Percentiles rank a stretch among this genome's conserved stretches.
phyloP scores from a whole-genome alignment of 2,888 invertebrate genomes.

The Pharmacophagus antenor region DNA sequence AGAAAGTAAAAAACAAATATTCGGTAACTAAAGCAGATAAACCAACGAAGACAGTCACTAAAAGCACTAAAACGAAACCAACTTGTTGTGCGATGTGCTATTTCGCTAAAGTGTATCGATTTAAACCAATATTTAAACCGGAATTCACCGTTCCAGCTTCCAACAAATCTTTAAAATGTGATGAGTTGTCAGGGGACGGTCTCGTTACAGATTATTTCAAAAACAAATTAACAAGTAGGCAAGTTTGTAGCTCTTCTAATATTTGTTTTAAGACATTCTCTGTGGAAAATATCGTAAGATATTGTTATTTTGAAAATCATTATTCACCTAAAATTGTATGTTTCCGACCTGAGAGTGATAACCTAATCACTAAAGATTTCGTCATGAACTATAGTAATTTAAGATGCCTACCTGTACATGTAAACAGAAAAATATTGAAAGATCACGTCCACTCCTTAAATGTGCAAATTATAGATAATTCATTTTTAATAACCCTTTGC shows the following conservation, averaged over 20 bases:
- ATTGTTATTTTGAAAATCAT: slow-evolving; percentile 12
- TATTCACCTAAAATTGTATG: slow-evolving; percentile 13
- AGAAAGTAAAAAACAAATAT: slow-evolving; percentile 11
- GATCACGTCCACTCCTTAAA: neutral
- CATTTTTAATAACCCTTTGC: slow-evolving; percentile 8
- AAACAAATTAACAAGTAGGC: slow-evolving; percentile 11
- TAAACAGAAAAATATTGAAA: slow-evolving; percentile 8
- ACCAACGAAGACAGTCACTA: slow-evolving; percentile 7
- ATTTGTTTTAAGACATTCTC: slow-evolving; percentile 12
- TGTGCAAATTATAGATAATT: neutral
- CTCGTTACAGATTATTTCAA: neutral
- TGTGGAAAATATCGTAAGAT: slow-evolving; percentile 5
- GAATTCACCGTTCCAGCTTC: neutral
- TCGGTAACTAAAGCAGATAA: slow-evolving; percentile 4
- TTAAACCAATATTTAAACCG: slow-evolving; percentile 4
- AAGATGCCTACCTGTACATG: neutral
- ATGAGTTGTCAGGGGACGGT: neutral
- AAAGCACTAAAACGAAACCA: slow-evolving; percentile 22
- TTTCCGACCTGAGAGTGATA: neutral
- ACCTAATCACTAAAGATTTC: slow-evolving; percentile 13
- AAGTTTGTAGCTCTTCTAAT: slow-evolving; percentile 10
- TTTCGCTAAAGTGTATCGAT: slow-evolving; percentile 15
- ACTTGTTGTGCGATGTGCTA: slow-evolving; percentile 20
- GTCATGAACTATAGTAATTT: slow-evolving; percentile 2
- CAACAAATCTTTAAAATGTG: neutral